These are phyloP conservation scores for Phrynocephalus forsythii DNA, from an alignment of 2,797 vertebrate genomes.

Conservation along the genomic window DNA sequence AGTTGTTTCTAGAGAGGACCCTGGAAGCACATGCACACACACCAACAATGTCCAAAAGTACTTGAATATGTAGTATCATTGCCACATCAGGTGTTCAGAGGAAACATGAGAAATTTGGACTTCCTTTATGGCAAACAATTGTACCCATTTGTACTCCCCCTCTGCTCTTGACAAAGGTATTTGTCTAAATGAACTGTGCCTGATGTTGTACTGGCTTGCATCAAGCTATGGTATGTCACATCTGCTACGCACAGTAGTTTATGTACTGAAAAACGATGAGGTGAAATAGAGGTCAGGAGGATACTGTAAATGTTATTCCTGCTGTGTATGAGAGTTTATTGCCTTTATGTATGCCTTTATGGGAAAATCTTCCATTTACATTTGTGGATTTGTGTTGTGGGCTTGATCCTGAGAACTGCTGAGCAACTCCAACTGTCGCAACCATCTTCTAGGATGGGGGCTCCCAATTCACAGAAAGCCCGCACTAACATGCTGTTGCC, in stretches of 20 bases:
- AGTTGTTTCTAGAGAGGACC: not conserved
- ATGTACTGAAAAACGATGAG: conserved; percentile 65
- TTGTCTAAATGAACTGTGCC: conserved; percentile 55
- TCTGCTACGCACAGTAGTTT: conserved; percentile 70
- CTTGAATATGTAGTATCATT: conserved; percentile 38
- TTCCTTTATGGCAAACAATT: conserved; percentile 48
- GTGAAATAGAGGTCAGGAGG: conserved; percentile 69
- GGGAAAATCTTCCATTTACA: conserved; percentile 47
- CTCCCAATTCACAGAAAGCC: conserved; percentile 28
- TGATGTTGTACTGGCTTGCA: conserved; percentile 65
- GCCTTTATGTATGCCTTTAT: conserved; percentile 18
- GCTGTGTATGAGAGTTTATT: conserved; percentile 60
- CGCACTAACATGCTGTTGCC: not conserved
- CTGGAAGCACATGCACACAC: not conserved
- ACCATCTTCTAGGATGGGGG: conserved; percentile 10
- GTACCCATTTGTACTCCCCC: conserved; percentile 19
- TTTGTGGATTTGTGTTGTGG: conserved; percentile 37
- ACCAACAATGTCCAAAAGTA: not conserved
- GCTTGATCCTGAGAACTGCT: conserved; percentile 19
- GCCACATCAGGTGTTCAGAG: conserved; percentile 45
- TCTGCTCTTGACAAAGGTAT: conserved; percentile 37
- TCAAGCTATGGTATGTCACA: conserved; percentile 66
- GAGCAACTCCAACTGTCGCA: conserved; percentile 49
- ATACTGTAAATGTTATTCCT: conserved; percentile 66
- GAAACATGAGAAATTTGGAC: conserved; percentile 47